These are phyloP conservation scores for Mesocentrotus franciscanus DNA, from an alignment of 53 echinoderm and acorn worm genomes.

Conservation along the genomic window DNA sequence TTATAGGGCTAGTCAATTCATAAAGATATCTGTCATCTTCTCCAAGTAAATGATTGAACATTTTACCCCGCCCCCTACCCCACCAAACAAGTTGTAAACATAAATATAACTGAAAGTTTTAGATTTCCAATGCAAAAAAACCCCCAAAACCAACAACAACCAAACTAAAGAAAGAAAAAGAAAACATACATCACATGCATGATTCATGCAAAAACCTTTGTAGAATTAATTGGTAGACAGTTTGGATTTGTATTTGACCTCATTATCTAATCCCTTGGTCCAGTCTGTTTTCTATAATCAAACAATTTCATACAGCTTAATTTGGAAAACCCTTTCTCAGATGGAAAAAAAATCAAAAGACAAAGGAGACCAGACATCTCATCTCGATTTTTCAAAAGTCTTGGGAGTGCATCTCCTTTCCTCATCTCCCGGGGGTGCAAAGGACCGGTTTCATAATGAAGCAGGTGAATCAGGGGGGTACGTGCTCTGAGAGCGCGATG, in stretches of 20 bases:
- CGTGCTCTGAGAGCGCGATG: not conserved
- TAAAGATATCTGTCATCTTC: too few relatives aligned
- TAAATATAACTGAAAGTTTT: too few relatives aligned
- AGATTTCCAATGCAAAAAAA: too few relatives aligned
- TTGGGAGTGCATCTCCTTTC: not conserved
- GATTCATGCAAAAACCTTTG: too few relatives aligned
- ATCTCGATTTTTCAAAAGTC: not conserved
- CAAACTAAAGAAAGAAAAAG: too few relatives aligned
- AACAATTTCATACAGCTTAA: not conserved
- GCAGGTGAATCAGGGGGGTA: not conserved
- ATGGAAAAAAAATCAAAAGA: not conserved
- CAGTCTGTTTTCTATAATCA: not conserved
- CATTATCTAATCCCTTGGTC: not conserved
- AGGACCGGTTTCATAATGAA: not conserved
- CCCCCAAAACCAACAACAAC: too few relatives aligned
- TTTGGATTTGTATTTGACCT: not conserved
- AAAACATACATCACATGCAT: too few relatives aligned
- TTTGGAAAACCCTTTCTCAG: not conserved
- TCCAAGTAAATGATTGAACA: too few relatives aligned
- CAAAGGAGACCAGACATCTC: not conserved
- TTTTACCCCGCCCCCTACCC: too few relatives aligned
- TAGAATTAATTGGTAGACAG: not conserved
- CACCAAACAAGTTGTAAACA: too few relatives aligned
- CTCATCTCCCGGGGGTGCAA: not conserved
- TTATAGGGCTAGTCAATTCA: too few relatives aligned